Base-by-base conservation (phyloP, 2,888 invertebrate genomes). In the Maniola hyperantus region DNA sequence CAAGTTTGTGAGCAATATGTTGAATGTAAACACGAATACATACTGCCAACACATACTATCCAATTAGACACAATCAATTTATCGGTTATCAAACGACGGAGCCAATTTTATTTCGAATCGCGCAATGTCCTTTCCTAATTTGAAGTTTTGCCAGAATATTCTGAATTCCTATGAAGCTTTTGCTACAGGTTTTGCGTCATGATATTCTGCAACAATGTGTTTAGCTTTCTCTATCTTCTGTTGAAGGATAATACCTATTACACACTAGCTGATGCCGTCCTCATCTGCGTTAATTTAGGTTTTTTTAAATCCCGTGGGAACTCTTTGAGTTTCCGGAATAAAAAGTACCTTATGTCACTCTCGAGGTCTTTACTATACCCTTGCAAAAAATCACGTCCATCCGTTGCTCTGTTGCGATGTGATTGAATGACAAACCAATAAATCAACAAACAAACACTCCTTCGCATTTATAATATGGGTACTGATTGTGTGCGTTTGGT, bases 61-160 rank as follows among this genome's bases (percentile, higher is more conserved):
- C 77, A 85, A 85, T 86, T 84, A 85, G 77, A 77, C 73, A 80
- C 79, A 82, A 87, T 86, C 80, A 84, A 83, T 85, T 82, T 77
- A 73, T 78, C 74, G 74, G 77, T 74, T 71, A 61, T 66, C 64
- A 67, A 65, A 72, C 73, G 73, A 74, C 75, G 76, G 76, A 70
- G 72, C 73, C 76, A 75, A 79, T 80, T 79, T 73, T 69, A 50
- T 18, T 62, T 42, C 57, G 44, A 58, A 67, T 62, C 33, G 54
- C 51, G 58, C 57, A 61, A 33, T 63, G 62, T 69, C 62, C 61
- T 59, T 59, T 33, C 51, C 34, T 46, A 55, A 62, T 65, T 69
- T 67, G 66, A 67, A 61, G 55, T 44, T 67, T 62, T 62, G 65
- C 67, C 76, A 79, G 74, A 74, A 76, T 72, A 66, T 72, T 62